These are phyloP conservation scores for Diachasma alloeum DNA, from an alignment of 1,140 invertebrate species.

Conservation along the genomic window DNA sequence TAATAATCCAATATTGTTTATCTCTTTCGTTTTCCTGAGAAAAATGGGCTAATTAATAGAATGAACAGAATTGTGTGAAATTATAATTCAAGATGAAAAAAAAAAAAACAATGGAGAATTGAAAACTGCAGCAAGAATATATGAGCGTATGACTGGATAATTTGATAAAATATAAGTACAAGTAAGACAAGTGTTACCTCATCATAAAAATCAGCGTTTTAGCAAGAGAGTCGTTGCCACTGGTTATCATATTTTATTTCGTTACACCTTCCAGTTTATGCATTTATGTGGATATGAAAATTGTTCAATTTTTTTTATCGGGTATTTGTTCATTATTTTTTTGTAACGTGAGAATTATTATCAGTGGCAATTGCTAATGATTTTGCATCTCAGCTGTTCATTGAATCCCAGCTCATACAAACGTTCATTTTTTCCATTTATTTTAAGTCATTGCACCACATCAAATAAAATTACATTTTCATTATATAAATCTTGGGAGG, in stretches of 20 bases:
- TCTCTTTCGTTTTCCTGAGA: conserved; percentile 55
- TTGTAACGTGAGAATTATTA: background rate
- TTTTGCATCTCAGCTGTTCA: conserved; percentile 50
- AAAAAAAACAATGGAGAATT: conserved; percentile 6
- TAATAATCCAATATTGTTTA: conserved; percentile 52
- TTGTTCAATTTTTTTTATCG: background rate
- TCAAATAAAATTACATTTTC: conserved; percentile 69
- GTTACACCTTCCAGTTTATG: conserved; percentile 51
- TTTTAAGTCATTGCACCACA: conserved; percentile 69
- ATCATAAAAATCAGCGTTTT: conserved; percentile 51
- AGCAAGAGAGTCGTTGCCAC: background rate
- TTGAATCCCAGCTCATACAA: conserved; percentile 64
- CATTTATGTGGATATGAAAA: conserved; percentile 50
- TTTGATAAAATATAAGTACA: conserved; percentile 68
- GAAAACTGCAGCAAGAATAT: conserved; percentile 60
- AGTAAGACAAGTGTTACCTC: conserved; percentile 69
- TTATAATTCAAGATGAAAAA: conserved; percentile 6
- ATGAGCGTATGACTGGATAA: conserved; percentile 67
- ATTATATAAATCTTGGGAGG: conserved; percentile 55
- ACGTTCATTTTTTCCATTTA: conserved; percentile 68
- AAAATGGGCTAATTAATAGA: conserved; percentile 38
- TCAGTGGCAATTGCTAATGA: conserved; percentile 1
- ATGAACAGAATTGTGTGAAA: conserved; percentile 46
- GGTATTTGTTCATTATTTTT: background rate
- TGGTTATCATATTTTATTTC: conserved; percentile 24